These are phyloP conservation scores for Cebidichthys violaceus DNA, from an alignment of 2,113 vertebrate genomes.

Conservation along the genomic window DNA sequence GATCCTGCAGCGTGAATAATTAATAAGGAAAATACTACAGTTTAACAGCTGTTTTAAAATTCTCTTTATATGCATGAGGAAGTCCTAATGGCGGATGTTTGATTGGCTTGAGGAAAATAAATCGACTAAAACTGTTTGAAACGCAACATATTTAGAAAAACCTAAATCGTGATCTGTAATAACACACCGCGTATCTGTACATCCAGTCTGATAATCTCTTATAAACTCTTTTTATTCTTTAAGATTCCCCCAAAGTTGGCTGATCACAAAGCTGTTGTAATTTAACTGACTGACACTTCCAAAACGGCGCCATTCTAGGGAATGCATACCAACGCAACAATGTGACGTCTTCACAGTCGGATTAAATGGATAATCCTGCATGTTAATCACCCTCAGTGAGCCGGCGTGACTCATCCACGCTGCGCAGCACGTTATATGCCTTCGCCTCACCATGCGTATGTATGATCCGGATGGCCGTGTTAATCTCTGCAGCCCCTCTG, in stretches of 20 bases:
- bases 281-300: not conserved
- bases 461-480: constrained; percentile 41
- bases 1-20: not conserved
- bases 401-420: constrained; percentile 29
- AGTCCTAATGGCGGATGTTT: not conserved
- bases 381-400: constrained; percentile 35
- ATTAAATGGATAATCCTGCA: constrained; percentile 52
- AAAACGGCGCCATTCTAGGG: constrained; percentile 9
- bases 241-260: not conserved
- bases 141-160: not conserved
- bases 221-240: not conserved
- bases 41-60: not conserved
- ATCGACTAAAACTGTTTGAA: not conserved
- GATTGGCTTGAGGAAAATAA: not conserved
- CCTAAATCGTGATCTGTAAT: not conserved
- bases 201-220: not conserved
- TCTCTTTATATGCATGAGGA: not conserved
- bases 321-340: constrained; percentile 8
- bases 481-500: constrained; percentile 42
- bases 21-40: not conserved
- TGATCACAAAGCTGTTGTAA: constrained; percentile 12
- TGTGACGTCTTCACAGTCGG: constrained; percentile 20
- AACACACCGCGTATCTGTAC: not conserved
- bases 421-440: constrained; percentile 18
- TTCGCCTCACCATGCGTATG: constrained; percentile 34